Percentiles rank a stretch among this genome's conserved stretches.
Conservation (phyloP, 2,797 vertebrate species). For the Lacerta agilis region DNA sequence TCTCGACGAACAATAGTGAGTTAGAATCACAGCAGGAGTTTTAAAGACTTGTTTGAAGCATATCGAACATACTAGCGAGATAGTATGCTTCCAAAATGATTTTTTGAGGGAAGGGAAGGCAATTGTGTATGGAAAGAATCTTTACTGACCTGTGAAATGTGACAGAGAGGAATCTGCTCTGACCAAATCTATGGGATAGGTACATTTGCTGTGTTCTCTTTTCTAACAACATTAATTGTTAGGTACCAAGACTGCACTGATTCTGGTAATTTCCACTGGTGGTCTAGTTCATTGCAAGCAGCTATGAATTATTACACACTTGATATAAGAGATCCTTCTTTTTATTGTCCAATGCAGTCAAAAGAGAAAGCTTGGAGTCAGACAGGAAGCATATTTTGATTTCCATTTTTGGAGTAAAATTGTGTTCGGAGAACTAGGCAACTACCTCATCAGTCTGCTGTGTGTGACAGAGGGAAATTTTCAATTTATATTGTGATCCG, state of each 20-base stretch:
- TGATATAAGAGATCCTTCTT: background rate
- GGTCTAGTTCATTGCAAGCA: background rate
- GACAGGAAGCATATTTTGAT: background rate
- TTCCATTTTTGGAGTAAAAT: background rate
- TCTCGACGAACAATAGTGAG: background rate
- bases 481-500: background rate
- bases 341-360: background rate
- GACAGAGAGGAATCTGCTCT: background rate
- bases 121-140: background rate
- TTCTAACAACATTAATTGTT: background rate
- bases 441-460: background rate
- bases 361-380: background rate
- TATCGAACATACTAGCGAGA: background rate
- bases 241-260: background rate
- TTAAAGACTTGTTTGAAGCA: too few relatives aligned
- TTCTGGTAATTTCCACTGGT: background rate
- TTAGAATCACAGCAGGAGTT: background rate
- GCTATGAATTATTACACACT: background rate
- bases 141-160: background rate
- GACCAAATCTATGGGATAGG: background rate
- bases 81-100: background rate
- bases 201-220: background rate
- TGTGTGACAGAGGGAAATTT: background rate
- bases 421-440: background rate
- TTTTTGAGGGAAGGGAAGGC: background rate